Base-by-base conservation (phyloP, 2,797 vertebrate species). In the Rhynchotus rufescens region DNA sequence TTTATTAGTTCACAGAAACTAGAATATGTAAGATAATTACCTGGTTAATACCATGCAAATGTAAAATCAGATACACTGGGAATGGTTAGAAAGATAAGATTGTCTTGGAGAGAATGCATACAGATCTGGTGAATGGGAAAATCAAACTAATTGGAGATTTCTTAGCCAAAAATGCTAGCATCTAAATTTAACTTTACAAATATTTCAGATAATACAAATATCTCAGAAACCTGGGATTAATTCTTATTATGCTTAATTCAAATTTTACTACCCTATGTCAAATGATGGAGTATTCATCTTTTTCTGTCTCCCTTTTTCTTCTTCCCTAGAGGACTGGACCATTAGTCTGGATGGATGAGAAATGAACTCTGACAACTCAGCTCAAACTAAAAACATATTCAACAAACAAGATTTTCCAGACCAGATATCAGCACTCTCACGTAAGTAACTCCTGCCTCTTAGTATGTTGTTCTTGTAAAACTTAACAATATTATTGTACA, bases 1-100 rank as follows among this genome's bases (percentile, higher is more conserved):
- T 95, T 92, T 91, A 85, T 90, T 94, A 89, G 78, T 92, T 94
- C 87, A 89, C 60, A 88, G 93, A 88, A 93, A 80, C 15, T 93
- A 89, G 61, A 89, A 77, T 74, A n/a, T 84, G 84, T 66, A 74
- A 88, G 86, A 82, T 86, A 92, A 94, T 93, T 90, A 92, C 86
- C 92, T 94, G 75, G 80, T 88, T 88, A 90, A 80, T 69, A 80
- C 85, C 71, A 92, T 52, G 61, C 72, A 91, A 93, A 84, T 62
- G 34, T 89, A 89, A 90, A 88, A 84, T 73, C 81, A 65, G 74
- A 47, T 51, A 47, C 25, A 38, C 14, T 82, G 74, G 81, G 15
- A 54, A 34, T 19, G 34, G 36, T 51, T 90, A 32, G 57, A 84
- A 51, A 65, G 57, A 72, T 71, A 86, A 88, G 45, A 57, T 65